Base-by-base conservation (phyloP, 2,888 invertebrate species). In the Himalopsyche kuldschensis region DNA sequence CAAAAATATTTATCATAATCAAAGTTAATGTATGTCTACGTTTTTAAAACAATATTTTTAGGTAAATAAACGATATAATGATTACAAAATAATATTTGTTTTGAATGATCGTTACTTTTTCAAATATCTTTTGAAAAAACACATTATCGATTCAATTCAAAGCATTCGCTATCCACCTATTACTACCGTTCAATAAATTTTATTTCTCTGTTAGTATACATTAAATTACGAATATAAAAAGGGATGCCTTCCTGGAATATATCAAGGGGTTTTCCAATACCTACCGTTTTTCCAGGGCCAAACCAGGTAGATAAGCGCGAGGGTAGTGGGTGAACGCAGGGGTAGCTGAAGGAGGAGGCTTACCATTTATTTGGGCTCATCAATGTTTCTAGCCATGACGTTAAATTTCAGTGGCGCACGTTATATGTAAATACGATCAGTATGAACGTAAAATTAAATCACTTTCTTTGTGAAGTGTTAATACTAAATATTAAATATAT, bases 251-350 rank as follows among this genome's bases (percentile, higher is more conserved):
- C 35, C 41, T 47, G 24, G 81, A 81, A 81, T 81, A 81, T 75
- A 81, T 81, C 81, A 81, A 63, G 81, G 41, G 76, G 80, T 30
- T 80, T 80, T 78, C 83, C 82, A 84, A 78, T 87, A 87, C 48
- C 48, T 20, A 48, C 48, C 48, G 48, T 20, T 48, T n/a, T 20
- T 55, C 82, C 86, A 88, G 84, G 86, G 55, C 55, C 55, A 6
- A 82, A 76, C 41, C 82, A 82, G 69, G 75, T 17, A 46, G 63
- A 87, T 85, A 87, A 84, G 87, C 86, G 86, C 79, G 82, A 81
- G 85, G 85, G 86, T 87, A 84, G 86, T 85, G 86, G 85, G 87
- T 87, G 87, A 87, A 87, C 85, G 78, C 75, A 78, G 17, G 27
- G 63, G 30, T 20, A 27, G 75, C 30, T 27, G 63, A n/a, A 27